phyloP scores from a whole-genome alignment of 2,113 vertebrate species.

The Melanocharis versteri region DNA sequence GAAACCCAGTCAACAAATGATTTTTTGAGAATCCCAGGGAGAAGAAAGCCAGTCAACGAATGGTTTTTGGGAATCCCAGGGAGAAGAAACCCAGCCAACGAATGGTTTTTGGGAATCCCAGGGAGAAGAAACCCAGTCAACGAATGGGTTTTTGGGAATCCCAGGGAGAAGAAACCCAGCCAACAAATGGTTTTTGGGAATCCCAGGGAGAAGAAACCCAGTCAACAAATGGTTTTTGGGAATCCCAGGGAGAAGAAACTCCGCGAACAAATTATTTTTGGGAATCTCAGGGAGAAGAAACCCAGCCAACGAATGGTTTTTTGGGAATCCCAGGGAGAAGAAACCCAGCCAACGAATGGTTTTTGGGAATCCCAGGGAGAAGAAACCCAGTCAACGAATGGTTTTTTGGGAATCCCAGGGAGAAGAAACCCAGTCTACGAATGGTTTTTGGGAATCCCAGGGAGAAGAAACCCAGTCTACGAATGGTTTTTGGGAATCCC shows the following conservation, averaged over 20 bases:
- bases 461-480: too few relatives aligned
- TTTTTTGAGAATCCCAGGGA: not conserved
- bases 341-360: not conserved
- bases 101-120: not conserved
- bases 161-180: not conserved
- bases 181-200: not conserved
- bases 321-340: not conserved
- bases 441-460: not conserved
- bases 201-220: not conserved
- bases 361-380: not conserved
- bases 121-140: too few relatives aligned
- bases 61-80: not conserved
- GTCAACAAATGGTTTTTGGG: not conserved
- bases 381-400: too few relatives aligned
- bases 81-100: not conserved
- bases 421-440: too few relatives aligned
- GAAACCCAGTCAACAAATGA: too few relatives aligned
- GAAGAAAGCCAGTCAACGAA: not conserved
- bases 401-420: not conserved
- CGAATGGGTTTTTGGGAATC: not conserved
- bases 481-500: not conserved
- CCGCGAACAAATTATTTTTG: too few relatives aligned
- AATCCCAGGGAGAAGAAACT: not conserved
- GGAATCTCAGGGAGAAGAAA: not conserved
- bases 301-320: not conserved